Conservation (phyloP, 1,140 invertebrate genomes). For the Ips typographus region DNA sequence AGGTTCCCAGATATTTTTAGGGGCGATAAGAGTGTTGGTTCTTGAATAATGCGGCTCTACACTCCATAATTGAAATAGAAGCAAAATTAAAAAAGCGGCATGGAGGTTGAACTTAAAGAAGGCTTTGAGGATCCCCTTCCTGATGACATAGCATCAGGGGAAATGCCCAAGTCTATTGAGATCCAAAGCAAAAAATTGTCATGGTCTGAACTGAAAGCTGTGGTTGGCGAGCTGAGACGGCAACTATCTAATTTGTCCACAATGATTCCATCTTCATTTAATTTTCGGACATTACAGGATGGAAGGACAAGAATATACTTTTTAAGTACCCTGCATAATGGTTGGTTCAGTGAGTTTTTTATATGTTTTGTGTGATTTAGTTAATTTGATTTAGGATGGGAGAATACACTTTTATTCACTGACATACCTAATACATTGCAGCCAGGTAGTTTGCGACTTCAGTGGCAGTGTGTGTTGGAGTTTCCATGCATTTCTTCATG, state of each 20-base stretch:
- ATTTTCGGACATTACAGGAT: conserved; percentile 75
- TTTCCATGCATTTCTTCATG: conserved; percentile 62
- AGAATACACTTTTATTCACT: conserved; percentile 83
- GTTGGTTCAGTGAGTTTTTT: conserved; percentile 41
- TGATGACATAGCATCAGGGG: not conserved
- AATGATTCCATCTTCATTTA: conserved; percentile 75
- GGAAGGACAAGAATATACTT: conserved; percentile 85
- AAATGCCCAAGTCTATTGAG: conserved; percentile 11
- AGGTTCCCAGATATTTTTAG: too few relatives aligned
- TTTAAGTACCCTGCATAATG: conserved; percentile 78
- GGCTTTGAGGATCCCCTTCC: not conserved
- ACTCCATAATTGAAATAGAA: not conserved
- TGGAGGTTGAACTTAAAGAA: not conserved
- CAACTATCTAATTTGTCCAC: conserved; percentile 74
- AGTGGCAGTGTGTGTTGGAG: conserved; percentile 73
- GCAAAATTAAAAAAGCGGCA: not conserved
- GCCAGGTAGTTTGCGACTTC: conserved; percentile 54
- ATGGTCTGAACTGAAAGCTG: conserved; percentile 79
- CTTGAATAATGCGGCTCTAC: too few relatives aligned
- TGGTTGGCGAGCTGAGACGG: conserved; percentile 79
- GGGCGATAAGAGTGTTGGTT: too few relatives aligned
- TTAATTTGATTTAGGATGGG: conserved; percentile 56
- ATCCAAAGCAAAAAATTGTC: conserved; percentile 50
- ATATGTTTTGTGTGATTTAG: not conserved
- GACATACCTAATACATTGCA: conserved; percentile 69